A percentile compares a stretch with the other conserved stretches of the same genome.
Evolutionary conservation across 1,140 invertebrate genomes (phyloP).

Genomic region (Pachypsylla venusta): DNA sequence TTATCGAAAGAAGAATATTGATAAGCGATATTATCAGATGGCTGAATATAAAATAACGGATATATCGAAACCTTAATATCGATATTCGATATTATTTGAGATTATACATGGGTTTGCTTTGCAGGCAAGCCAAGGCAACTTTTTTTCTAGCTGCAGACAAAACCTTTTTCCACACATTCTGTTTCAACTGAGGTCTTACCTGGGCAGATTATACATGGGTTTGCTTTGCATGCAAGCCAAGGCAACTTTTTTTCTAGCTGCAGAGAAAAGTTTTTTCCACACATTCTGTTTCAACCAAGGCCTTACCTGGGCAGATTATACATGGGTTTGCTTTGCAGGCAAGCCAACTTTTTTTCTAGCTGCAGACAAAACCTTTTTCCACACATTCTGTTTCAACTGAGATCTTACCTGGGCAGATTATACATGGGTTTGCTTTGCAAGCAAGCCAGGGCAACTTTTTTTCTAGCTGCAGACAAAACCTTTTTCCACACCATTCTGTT

Average conservation of each 20-base stretch:
- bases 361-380: slow-evolving; percentile 80
- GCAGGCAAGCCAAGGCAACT: slow-evolving; percentile 87
- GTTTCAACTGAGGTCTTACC: slow-evolving; percentile 49
- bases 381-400: slow-evolving; percentile 30
- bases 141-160: slow-evolving; percentile 85
- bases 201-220: slow-evolving; percentile 79
- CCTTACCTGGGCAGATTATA: slow-evolving; percentile 79
- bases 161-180: slow-evolving; percentile 71
- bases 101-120: slow-evolving; percentile 81
- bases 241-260: slow-evolving; percentile 84
- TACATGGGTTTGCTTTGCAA: background rate
- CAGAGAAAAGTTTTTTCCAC: slow-evolving; percentile 64
- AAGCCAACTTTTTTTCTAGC: slow-evolving; percentile 90
- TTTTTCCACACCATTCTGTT: slow-evolving; percentile 63
- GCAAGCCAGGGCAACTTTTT: slow-evolving; percentile 50
- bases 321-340: slow-evolving; percentile 79
- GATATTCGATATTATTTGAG: slow-evolving; percentile 72
- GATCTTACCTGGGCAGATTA: slow-evolving; percentile 18
- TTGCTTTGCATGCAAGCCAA: slow-evolving; percentile 87
- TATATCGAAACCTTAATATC: no score
- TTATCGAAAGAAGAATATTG: no score
- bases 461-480: slow-evolving; percentile 81
- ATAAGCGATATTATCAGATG: no score
- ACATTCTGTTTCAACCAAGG: background rate
- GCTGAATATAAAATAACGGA: no score